Evolutionary conservation across 2,888 invertebrate species (phyloP).

Genomic region (Eretmocerus hayati): DNA sequence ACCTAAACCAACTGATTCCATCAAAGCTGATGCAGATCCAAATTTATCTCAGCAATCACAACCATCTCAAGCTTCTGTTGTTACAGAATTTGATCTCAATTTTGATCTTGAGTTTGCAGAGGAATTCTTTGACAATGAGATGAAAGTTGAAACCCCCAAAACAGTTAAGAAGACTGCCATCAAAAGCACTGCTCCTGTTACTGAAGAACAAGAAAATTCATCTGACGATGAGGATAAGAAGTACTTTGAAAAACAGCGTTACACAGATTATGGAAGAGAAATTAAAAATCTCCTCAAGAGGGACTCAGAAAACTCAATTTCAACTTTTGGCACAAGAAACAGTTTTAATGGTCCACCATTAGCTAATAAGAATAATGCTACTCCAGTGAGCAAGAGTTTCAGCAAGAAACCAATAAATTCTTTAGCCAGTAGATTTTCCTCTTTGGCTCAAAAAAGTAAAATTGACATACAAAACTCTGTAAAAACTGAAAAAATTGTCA

Average conservation of each 20-base stretch:
- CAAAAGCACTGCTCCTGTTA: not conserved
- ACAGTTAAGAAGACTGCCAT: not conserved
- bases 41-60: not conserved
- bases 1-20: not conserved
- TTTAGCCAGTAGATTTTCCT: slow-evolving; percentile 6
- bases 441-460: not conserved
- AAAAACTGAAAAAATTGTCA: not conserved
- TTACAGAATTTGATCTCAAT: slow-evolving; percentile 33
- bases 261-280: slow-evolving; percentile 63
- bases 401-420: not conserved
- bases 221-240: slow-evolving; percentile 76
- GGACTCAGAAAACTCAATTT: slow-evolving; percentile 21
- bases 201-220: slow-evolving; percentile 54
- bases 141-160: not conserved
- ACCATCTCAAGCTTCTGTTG: not conserved
- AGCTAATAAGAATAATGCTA: not conserved
- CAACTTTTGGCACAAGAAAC: slow-evolving; percentile 5
- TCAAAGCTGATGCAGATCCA: not conserved
- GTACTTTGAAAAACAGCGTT: slow-evolving; percentile 66
- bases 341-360: not conserved
- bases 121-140: slow-evolving; percentile 2
- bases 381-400: not conserved
- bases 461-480: slow-evolving; percentile 6
- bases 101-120: slow-evolving; percentile 27
- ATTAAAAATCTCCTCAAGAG: slow-evolving; percentile 54